Conservation (phyloP, 2,888 invertebrate genomes). For the Chrysolina oricalcia region DNA sequence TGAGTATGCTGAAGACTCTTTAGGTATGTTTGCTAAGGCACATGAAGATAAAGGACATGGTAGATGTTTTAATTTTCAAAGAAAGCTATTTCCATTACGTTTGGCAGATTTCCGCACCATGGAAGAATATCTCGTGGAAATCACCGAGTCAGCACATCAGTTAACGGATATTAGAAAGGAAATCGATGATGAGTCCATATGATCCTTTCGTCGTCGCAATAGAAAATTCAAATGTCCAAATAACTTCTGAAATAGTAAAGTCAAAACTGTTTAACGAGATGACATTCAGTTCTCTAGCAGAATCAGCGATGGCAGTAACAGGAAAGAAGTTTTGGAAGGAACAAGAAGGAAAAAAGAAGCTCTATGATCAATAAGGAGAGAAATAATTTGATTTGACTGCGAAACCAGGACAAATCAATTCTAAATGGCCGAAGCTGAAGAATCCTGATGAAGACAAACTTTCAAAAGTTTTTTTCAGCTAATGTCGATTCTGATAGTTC, state of each 20-base stretch:
- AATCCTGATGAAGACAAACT: conserved; percentile 1
- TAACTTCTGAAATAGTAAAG: background rate
- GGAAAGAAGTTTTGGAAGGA: too few species aligned
- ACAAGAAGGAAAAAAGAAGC: background rate
- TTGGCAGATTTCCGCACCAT: conserved; percentile 9
- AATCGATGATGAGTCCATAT: too few species aligned
- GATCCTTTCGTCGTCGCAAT: conserved; percentile 12
- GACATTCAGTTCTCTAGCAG: too few species aligned
- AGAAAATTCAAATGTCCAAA: conserved; percentile 8
- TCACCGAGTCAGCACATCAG: too few species aligned
- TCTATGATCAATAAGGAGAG: background rate
- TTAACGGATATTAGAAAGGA: too few species aligned
- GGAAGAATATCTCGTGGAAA: conserved; percentile 18
- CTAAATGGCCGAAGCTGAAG: conserved; percentile 12
- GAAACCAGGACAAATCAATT: conserved; percentile 9
- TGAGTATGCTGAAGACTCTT: conserved; percentile 5
- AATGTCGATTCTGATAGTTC: too few species aligned
- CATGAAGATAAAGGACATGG: conserved; percentile 8
- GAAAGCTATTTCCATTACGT: background rate
- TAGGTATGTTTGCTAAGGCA: background rate
- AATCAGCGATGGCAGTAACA: too few species aligned
- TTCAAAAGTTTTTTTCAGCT: background rate
- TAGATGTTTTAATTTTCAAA: background rate
- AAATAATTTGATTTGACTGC: conserved; percentile 10
- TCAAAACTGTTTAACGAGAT: too few species aligned